phyloP scores from a whole-genome alignment of 92 coral and sea anemone genomes.

The Diadumene lineata region DNA sequence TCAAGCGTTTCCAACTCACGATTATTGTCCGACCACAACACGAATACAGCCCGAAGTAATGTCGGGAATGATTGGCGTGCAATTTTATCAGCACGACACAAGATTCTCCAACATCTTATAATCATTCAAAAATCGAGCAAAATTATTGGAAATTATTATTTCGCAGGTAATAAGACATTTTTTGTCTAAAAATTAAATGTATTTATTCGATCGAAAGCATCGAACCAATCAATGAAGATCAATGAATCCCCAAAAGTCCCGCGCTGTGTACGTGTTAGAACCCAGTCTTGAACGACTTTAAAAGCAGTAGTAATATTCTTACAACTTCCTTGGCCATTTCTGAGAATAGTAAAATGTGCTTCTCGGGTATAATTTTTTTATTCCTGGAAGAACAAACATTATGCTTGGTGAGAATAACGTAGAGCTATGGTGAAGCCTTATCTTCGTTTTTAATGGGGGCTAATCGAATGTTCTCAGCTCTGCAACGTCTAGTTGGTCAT shows the following conservation, averaged over 20 bases:
- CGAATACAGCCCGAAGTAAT: neutral
- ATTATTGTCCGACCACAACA: neutral
- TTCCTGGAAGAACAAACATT: neutral
- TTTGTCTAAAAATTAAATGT: too few species aligned
- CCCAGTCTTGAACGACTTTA: slow-evolving; percentile 2
- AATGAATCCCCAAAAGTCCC: too few species aligned
- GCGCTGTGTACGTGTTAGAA: neutral
- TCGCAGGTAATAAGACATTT: too few species aligned
- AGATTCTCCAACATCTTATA: too few species aligned
- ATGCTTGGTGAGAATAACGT: neutral
- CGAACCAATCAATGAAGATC: too few species aligned
- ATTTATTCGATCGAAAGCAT: too few species aligned
- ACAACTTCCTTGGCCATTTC: neutral
- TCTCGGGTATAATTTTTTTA: neutral
- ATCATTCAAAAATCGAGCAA: too few species aligned
- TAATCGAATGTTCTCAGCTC: neutral
- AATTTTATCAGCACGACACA: neutral
- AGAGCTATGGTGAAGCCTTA: neutral
- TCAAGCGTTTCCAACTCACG: neutral
- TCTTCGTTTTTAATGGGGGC: slow-evolving; percentile 3
- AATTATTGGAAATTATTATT: too few species aligned
- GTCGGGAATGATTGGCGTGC: neutral
- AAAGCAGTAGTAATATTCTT: neutral
- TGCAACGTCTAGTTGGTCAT: neutral
- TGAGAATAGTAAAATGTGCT: slow-evolving; percentile 2